Evolutionary conservation across 2,888 invertebrate genomes (phyloP).

Genomic region (Onthophagus sagittarius): DNA sequence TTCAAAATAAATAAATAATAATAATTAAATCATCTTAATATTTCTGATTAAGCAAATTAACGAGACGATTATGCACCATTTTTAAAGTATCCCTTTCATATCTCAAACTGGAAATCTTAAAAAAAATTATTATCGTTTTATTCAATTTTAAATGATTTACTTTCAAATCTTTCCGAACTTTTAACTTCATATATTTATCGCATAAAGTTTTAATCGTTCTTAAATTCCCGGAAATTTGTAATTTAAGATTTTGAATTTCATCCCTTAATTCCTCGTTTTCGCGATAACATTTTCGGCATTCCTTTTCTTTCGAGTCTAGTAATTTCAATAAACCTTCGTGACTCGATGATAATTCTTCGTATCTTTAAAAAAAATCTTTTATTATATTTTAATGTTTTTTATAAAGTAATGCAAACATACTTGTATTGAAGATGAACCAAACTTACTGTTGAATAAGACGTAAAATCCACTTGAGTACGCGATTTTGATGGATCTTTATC

Average conservation of each 20-base stretch:
- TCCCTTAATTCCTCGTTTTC: conserved; percentile 37
- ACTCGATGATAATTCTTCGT: conserved; percentile 41
- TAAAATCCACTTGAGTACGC: conserved; percentile 39
- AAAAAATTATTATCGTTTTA: not conserved
- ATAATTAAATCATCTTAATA: conserved; percentile 15
- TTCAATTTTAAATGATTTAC: conserved; percentile 24
- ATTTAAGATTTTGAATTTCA: conserved; percentile 32
- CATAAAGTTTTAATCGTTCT: conserved; percentile 32
- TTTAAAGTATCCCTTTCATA: conserved; percentile 39
- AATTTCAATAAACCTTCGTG: conserved; percentile 42
- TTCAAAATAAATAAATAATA: too few relatives aligned
- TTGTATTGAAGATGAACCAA: conserved; percentile 56
- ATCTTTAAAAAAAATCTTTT: conserved; percentile 36
- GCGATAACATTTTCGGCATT: conserved; percentile 36
- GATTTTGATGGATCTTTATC: conserved; percentile 25
- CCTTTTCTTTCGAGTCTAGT: conserved; percentile 38
- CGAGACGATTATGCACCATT: conserved; percentile 40
- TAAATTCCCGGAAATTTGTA: conserved; percentile 30
- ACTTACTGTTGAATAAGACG: conserved; percentile 54
- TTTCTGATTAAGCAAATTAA: conserved; percentile 38
- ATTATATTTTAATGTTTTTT: too few relatives aligned
- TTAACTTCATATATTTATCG: conserved; percentile 36
- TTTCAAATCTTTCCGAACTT: conserved; percentile 37
- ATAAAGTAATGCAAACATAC: conserved; percentile 34
- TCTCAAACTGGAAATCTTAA: conserved; percentile 36